Evolutionary conservation across 2,797 vertebrate species (phyloP).

Genomic region (Botia kubotai): DNA sequence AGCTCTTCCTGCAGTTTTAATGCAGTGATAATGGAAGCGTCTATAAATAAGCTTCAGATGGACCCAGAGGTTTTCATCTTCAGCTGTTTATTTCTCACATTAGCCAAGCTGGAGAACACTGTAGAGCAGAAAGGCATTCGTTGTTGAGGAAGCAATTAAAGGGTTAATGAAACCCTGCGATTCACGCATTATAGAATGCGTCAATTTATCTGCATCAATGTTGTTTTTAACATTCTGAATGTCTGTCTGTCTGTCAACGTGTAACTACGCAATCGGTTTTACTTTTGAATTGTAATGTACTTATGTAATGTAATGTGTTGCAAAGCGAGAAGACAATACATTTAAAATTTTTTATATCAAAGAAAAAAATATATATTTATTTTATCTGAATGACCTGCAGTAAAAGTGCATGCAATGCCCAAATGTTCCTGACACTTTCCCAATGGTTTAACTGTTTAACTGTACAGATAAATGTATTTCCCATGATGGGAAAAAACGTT

Average conservation of each 20-base stretch:
- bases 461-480: not conserved
- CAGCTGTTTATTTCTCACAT: slow-evolving; percentile 73
- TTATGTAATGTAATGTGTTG: too few relatives aligned
- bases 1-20: slow-evolving; percentile 82
- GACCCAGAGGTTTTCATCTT: slow-evolving; percentile 36
- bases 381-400: too few relatives aligned
- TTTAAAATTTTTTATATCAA: too few relatives aligned
- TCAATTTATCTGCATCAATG: too few relatives aligned
- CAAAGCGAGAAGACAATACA: too few relatives aligned
- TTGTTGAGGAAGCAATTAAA: slow-evolving; percentile 74
- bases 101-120: slow-evolving; percentile 73
- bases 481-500: too few relatives aligned
- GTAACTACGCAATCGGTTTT: too few relatives aligned
- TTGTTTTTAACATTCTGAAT: too few relatives aligned
- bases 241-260: too few relatives aligned
- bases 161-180: slow-evolving; percentile 71
- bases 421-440: slow-evolving; percentile 7
- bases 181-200: slow-evolving; percentile 28
- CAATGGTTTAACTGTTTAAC: not conserved
- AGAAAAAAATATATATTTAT: too few relatives aligned
- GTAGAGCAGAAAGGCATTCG: slow-evolving; percentile 72
- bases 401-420: not conserved
- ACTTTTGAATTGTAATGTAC: too few relatives aligned
- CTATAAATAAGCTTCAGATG: slow-evolving; percentile 77
- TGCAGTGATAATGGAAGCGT: slow-evolving; percentile 78